phyloP scores from a whole-genome alignment of 2,888 invertebrate genomes.

The Dynastes grantii region DNA sequence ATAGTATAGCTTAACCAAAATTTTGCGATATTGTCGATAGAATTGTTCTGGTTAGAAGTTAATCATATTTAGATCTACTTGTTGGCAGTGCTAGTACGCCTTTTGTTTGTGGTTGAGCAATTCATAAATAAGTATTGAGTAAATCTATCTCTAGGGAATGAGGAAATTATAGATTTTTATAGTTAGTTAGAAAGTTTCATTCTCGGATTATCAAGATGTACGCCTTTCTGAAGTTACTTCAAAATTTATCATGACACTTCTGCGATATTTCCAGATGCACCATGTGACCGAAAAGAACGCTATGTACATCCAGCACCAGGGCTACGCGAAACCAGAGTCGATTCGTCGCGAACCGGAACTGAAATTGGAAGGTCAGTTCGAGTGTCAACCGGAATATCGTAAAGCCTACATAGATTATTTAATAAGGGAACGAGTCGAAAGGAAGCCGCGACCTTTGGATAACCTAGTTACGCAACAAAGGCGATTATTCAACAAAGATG shows the following conservation, averaged over 20 bases:
- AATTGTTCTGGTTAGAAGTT: no score
- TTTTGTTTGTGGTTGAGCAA: no score
- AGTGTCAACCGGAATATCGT: constrained; percentile 71
- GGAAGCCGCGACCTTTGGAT: constrained; percentile 60
- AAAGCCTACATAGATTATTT: constrained; percentile 70
- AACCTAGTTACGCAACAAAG: constrained; percentile 52
- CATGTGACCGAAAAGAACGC: constrained; percentile 63
- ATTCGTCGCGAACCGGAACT: constrained; percentile 60
- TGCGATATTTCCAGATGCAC: constrained; percentile 59
- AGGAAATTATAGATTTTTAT: no score
- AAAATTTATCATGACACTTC: neutral
- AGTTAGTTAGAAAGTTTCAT: neutral
- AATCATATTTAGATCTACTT: no score
- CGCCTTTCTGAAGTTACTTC: neutral
- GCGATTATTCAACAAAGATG: constrained; percentile 51
- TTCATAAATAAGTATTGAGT: no score
- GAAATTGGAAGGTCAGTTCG: constrained; percentile 64
- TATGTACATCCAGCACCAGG: constrained; percentile 59
- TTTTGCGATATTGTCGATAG: no score
- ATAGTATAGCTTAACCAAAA: no score
- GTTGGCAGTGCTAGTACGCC: no score
- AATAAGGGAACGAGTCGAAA: constrained; percentile 65
- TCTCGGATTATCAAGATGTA: neutral
- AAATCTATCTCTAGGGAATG: no score
- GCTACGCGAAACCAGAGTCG: constrained; percentile 53